phyloP scores from a whole-genome alignment of 2,113 vertebrate species.

The Microcebus ravelobensis region DNA sequence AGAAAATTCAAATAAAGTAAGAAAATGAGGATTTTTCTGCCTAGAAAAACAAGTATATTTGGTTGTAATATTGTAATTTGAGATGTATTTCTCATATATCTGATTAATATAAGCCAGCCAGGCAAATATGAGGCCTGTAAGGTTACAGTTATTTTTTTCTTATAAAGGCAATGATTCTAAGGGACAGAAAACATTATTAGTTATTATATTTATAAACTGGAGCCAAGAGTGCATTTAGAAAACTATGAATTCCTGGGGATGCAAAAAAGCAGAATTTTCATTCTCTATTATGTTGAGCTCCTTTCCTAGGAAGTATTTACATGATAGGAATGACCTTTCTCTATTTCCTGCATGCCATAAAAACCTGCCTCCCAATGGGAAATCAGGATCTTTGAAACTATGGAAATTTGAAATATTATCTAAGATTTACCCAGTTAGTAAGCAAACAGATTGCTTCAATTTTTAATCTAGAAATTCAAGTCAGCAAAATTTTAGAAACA shows the following conservation, averaged over 20 bases:
- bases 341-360: background rate
- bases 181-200: background rate
- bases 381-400: background rate
- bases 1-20: background rate
- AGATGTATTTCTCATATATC: background rate
- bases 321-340: background rate
- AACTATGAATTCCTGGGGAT: background rate
- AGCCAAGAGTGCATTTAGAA: background rate
- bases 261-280: background rate
- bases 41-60: background rate
- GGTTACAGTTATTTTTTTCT: background rate
- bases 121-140: background rate
- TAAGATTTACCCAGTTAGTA: background rate
- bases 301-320: background rate
- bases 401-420: background rate
- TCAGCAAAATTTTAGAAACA: background rate
- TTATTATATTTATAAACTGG: background rate
- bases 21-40: background rate
- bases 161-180: background rate
- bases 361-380: background rate
- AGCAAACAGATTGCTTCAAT: background rate
- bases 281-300: background rate
- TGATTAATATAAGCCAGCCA: background rate
- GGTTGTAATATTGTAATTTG: background rate
- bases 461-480: background rate